Evolutionary conservation across 1,140 invertebrate species (phyloP).

Genomic region (Ceratoteleas bidentatus): DNA sequence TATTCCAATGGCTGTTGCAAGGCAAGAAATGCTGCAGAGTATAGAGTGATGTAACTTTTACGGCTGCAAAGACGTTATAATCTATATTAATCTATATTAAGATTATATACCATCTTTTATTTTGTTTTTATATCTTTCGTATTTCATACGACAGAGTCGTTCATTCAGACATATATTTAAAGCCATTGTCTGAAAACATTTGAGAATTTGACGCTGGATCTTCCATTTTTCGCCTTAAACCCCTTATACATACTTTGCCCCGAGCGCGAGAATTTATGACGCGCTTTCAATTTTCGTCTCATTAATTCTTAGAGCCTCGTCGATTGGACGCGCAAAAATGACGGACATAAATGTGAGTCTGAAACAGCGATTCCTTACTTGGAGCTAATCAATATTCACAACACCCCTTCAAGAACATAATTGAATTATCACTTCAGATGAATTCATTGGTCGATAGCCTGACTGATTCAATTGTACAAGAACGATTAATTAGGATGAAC

Average conservation of each 20-base stretch:
- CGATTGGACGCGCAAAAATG: conserved; percentile 36
- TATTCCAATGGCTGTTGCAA: too few species aligned
- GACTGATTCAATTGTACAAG: conserved; percentile 40
- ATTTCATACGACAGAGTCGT: conserved; percentile 2
- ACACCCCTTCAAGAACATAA: conserved; percentile 47
- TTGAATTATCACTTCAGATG: conserved; percentile 51
- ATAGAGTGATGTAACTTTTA: too few species aligned
- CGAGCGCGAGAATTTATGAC: conserved; percentile 15
- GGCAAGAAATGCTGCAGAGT: too few species aligned
- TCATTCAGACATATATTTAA: conserved; percentile 26
- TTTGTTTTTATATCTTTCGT: conserved; percentile 24
- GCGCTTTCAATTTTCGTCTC: conserved; percentile 31
- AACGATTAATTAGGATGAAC: conserved; percentile 43
- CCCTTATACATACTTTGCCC: conserved; percentile 8
- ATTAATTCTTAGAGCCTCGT: conserved; percentile 30
- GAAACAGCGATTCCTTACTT: conserved; percentile 40
- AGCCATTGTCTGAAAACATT: conserved; percentile 10
- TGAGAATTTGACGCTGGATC: not conserved
- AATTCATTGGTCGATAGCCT: conserved; percentile 38
- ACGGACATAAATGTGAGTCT: conserved; percentile 35
- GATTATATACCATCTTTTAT: too few species aligned
- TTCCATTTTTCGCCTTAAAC: conserved; percentile 4
- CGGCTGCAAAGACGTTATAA: too few species aligned
- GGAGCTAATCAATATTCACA: conserved; percentile 49
- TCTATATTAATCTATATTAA: conserved; percentile 40